Base-by-base conservation (phyloP, 2,797 vertebrate genomes). In the Sardinella longiceps region DNA sequence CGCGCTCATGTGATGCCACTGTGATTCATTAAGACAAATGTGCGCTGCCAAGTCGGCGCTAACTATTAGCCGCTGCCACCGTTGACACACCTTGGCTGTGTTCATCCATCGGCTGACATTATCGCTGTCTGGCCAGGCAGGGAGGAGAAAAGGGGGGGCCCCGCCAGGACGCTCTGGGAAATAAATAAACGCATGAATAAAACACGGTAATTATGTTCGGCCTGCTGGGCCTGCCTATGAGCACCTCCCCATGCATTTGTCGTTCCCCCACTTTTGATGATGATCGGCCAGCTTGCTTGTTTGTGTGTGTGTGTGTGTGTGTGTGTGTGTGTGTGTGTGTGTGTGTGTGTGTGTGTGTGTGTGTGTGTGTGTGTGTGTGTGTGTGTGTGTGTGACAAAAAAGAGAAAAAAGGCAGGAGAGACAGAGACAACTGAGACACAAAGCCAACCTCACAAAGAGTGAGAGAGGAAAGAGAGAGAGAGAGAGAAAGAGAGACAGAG, bases 221-320 rank as follows among this genome's bases (percentile, higher is more conserved):
- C 88, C 0, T 20, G 10, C 86, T 90, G 88, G 87, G 88, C 87
- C 90, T 85, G 92, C 66, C 93, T 90, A 88, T 91, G 91, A 88
- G 90, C 86, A 91, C 90, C 92, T 93, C 56, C 93, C 70, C 33
- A 9, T 43, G 91, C 92, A 93, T 90, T 89, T 90, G 90, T 91
- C 92, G 92, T 93, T 93, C 91, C 89, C 91, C 91, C n/a, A 92
- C 92, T 89, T 92, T 89, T 91, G 92, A 92, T 89, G 91, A 93
- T 83, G 84, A 94, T 92, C 93, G 89, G 85, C 89, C 90, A 86
- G 70, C 37, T 43, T 77, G 70, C 43, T 20, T 70, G 63, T 70
- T 28, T 70, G 63, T 33, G 63, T 70, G 63, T 70, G 63, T 70
- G 63, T 70, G 28, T 77, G 18, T 43, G 15, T 43, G 70, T 77